Conservation (phyloP, 2,113 vertebrate genomes). For the Nerophis ophidion region DNA sequence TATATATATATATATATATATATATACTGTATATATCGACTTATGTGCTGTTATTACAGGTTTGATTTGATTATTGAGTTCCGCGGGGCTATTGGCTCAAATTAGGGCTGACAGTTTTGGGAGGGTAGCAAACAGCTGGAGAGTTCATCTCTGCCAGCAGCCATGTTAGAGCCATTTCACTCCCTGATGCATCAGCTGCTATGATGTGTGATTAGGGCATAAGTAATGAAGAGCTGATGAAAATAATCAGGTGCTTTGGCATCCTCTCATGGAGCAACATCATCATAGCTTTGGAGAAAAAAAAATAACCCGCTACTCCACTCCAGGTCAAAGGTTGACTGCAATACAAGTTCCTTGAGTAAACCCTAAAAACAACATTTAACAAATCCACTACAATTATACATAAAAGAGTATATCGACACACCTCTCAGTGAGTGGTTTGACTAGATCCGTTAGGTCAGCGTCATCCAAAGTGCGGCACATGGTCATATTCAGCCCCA, state of each 20-base stretch:
- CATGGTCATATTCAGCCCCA: too few relatives aligned
- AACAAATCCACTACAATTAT: too few relatives aligned
- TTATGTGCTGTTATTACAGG: slow-evolving; percentile 62
- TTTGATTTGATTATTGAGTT: slow-evolving; percentile 71
- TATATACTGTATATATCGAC: slow-evolving; percentile 11
- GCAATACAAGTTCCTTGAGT: too few relatives aligned
- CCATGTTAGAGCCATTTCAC: slow-evolving; percentile 62
- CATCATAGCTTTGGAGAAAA: slow-evolving; percentile 19
- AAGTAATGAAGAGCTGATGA: slow-evolving; percentile 70
- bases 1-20: too few relatives aligned
- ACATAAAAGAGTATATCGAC: too few relatives aligned
- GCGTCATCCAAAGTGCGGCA: too few relatives aligned
- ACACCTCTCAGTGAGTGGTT: too few relatives aligned
- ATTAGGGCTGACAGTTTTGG: slow-evolving; percentile 69
- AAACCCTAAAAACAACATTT: too few relatives aligned
- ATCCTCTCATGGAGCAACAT: slow-evolving; percentile 39
- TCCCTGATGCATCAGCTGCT: slow-evolving; percentile 62
- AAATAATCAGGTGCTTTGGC: slow-evolving; percentile 60
- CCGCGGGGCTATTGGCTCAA: slow-evolving; percentile 67
- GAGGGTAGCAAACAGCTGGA: slow-evolving; percentile 69
- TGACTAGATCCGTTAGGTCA: too few relatives aligned
- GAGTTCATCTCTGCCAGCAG: slow-evolving; percentile 62
- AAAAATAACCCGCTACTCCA: neutral
- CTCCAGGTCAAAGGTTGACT: too few relatives aligned
- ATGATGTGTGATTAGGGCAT: slow-evolving; percentile 67